Evolutionary conservation across 2,113 vertebrate species (phyloP).

Genomic region (Vulpes lagopus): DNA sequence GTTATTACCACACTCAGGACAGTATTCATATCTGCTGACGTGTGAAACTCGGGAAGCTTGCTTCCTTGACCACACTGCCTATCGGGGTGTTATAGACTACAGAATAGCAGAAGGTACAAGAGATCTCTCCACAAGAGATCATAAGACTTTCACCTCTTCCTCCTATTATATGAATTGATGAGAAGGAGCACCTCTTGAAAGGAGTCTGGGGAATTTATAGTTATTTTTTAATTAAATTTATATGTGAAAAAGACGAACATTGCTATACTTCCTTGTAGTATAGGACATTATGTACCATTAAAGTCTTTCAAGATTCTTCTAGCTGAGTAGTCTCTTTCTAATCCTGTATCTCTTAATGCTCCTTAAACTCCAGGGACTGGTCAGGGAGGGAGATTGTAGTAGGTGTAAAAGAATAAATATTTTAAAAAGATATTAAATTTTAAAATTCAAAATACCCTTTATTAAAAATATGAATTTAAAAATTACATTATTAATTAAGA

Average conservation of each 20-base stretch:
- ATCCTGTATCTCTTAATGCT: background rate
- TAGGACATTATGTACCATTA: background rate
- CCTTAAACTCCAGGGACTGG: background rate
- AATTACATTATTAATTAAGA: background rate
- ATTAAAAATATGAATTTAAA: background rate
- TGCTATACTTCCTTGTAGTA: background rate
- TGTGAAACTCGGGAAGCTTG: background rate
- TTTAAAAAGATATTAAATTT: background rate
- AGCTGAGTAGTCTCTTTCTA: background rate
- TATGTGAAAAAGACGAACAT: background rate
- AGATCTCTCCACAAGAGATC: background rate
- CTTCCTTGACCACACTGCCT: background rate
- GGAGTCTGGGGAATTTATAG: background rate
- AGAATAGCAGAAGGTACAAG: background rate
- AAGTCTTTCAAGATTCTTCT: constrained; percentile 13
- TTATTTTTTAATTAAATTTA: background rate
- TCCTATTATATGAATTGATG: background rate
- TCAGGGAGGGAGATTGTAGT: background rate
- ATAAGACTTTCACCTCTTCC: background rate
- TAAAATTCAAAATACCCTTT: constrained; percentile 17
- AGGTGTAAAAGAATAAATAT: background rate
- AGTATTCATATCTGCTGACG: background rate
- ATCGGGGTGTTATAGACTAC: background rate
- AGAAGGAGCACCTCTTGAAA: background rate
- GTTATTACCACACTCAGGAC: background rate